Base-by-base conservation (phyloP, 2,113 vertebrate species). In the Dipodomys merriami region DNA sequence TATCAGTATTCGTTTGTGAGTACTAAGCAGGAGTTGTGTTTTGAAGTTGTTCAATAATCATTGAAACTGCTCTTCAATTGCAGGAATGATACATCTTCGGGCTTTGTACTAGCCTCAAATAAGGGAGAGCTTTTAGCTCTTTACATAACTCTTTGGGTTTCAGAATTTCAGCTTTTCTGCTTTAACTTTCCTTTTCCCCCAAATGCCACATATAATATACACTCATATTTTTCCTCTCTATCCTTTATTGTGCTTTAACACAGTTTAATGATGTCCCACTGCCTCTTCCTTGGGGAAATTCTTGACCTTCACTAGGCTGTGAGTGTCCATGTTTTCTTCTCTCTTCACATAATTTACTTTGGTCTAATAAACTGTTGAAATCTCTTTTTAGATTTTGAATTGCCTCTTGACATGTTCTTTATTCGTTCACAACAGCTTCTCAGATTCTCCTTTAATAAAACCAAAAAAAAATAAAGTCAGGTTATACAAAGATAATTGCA, bases 401-500 rank as follows among this genome's bases (percentile, higher is more conserved):
- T 73, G 30, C 16, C 18, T 81, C 57, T n/a, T 94, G 73, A 71
- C n/a, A 68, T 44, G 2, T 86, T 88, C 64, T 89, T 72, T 85
- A 77, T 87, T 86, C 20, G 35, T 57, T 15, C 39, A 71, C 27
- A 27, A 29, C 3, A 81, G 15, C 8, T 74, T 85, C 64, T 84
- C 33, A 91, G 77, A 74, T 84, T 72, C 68, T 5, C 27, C 76
- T 91, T 74, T 77, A 88, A 90, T 12, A 74, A 18, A 44, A 86
- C 8, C 1, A 69, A 65, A 7, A 80, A 86, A 49, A 74, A 29
- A 79, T 67, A 86, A 76, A 19, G 11, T 76, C 65, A 83, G 12
- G 25, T 79, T 95, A 91, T 25, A 83, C 7, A 62, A 91, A 91
- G 19, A 71, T 53, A 87, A 46, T 53, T 94, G 29, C 2, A 78